A percentile compares a stretch with the other conserved stretches of the same genome.
These are phyloP conservation scores for Melinopterus prodromus DNA, from an alignment of 2,888 invertebrate genomes.

Conservation along the genomic window DNA sequence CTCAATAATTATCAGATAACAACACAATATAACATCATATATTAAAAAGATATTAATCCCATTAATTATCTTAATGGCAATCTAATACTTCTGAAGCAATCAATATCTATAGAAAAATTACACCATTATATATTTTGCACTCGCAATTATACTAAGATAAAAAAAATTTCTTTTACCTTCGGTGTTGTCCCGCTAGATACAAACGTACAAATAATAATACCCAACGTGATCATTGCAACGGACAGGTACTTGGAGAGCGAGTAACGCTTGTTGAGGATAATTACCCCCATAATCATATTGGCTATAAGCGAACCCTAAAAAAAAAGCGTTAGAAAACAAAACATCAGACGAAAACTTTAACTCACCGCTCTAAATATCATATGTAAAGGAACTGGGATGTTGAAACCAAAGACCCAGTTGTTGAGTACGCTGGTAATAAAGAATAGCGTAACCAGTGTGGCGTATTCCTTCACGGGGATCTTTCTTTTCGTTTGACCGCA, in stretches of 20 bases:
- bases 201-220: slow-evolving; percentile 90
- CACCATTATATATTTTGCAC: no score
- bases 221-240: slow-evolving; percentile 91
- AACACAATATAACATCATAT: slow-evolving; percentile 8
- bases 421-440: slow-evolving; percentile 91
- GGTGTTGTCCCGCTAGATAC: slow-evolving; percentile 79
- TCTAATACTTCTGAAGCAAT: neutral
- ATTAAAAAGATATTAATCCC: slow-evolving; percentile 10
- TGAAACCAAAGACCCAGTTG: slow-evolving; percentile 95
- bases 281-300: slow-evolving; percentile 93
- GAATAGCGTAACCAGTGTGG: slow-evolving; percentile 85
- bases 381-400: slow-evolving; percentile 97
- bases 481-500: slow-evolving; percentile 81
- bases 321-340: slow-evolving; percentile 32
- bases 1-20: no score
- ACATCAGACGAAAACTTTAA: slow-evolving; percentile 37
- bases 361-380: slow-evolving; percentile 96
- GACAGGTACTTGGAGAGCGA: slow-evolving; percentile 86
- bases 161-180: slow-evolving; percentile 44
- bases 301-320: slow-evolving; percentile 92
- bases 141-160: neutral
- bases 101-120: no score
- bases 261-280: slow-evolving; percentile 87
- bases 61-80: neutral
- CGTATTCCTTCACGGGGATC: slow-evolving; percentile 82